Conservation (phyloP, 2,113 vertebrate genomes). For the Myotis yumanensis region DNA sequence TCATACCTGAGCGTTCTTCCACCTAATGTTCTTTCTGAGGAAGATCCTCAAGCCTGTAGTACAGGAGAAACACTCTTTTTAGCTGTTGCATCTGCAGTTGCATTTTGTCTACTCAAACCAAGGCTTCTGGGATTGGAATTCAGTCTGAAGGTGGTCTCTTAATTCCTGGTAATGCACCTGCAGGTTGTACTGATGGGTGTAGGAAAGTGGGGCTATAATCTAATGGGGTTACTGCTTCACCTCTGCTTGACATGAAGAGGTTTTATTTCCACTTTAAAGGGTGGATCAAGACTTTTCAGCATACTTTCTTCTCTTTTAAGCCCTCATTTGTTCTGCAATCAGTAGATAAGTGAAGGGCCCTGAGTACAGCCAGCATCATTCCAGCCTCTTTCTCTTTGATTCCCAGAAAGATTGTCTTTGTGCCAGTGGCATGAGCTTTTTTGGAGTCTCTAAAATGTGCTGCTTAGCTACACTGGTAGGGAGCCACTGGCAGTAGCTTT, state of each 20-base stretch:
- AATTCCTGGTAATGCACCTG: background rate
- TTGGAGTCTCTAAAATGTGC: background rate
- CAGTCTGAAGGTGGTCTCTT: background rate
- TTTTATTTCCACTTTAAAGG: background rate
- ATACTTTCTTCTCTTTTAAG: conserved; percentile 43
- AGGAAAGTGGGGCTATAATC: background rate
- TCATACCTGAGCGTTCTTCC: background rate
- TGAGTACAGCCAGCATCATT: background rate
- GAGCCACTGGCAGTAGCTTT: background rate
- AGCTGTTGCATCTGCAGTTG: rapidly evolving
- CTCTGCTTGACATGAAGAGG: background rate
- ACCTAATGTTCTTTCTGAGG: background rate
- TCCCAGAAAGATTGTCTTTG: background rate
- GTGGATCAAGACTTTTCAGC: conserved; percentile 7
- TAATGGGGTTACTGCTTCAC: background rate
- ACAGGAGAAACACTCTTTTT: background rate
- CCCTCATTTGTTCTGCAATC: conserved; percentile 56
- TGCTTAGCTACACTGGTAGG: background rate
- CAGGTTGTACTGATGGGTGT: background rate
- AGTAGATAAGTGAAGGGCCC: conserved; percentile 57
- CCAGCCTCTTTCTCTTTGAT: conserved; percentile 19
- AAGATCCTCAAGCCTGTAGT: background rate
- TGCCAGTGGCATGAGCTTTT: conserved; percentile 28
- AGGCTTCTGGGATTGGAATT: background rate
- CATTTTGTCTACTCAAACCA: background rate